Percentiles rank a stretch among this genome's conserved stretches.
phyloP scores from a whole-genome alignment of 2,888 invertebrate genomes.

The Heterodera filipjevi region DNA sequence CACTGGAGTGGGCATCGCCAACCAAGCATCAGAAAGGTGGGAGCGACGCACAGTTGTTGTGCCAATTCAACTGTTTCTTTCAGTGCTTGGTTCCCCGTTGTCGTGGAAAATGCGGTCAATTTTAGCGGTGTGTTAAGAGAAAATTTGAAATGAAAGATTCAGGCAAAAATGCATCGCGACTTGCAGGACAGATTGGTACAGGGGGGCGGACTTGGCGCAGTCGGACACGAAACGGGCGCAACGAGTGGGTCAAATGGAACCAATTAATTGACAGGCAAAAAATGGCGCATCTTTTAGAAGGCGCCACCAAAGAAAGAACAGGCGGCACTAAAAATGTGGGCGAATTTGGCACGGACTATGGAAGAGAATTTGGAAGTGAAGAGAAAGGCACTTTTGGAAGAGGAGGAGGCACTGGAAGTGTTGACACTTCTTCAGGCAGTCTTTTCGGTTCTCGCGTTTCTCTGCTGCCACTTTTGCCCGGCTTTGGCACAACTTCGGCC shows the following conservation, averaged over 20 bases:
- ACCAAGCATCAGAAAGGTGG: slow-evolving; percentile 56
- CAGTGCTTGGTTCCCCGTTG: slow-evolving; percentile 59
- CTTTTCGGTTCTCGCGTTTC: not conserved
- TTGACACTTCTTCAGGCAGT: slow-evolving; percentile 6
- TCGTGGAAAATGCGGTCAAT: slow-evolving; percentile 46
- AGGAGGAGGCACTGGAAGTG: not conserved
- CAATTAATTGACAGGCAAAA: slow-evolving; percentile 3
- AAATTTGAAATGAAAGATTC: not conserved
- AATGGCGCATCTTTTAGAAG: not conserved
- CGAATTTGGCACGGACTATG: slow-evolving; percentile 45
- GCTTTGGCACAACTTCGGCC: not conserved
- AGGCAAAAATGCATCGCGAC: slow-evolving; percentile 44
- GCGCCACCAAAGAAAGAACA: not conserved
- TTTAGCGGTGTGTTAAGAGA: not conserved
- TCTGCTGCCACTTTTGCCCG: slow-evolving; percentile 13
- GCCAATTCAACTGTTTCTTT: not conserved
- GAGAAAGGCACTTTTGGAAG: slow-evolving; percentile 28
- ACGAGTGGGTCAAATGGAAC: not conserved
- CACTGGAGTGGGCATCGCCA: slow-evolving; percentile 61
- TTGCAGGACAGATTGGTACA: slow-evolving; percentile 44
- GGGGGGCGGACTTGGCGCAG: slow-evolving; percentile 34
- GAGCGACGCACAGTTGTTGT: slow-evolving; percentile 22
- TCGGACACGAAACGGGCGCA: not conserved
- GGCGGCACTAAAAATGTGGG: not conserved
- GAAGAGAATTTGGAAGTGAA: slow-evolving; percentile 43